A percentile compares a stretch with the other conserved stretches of the same genome.
Evolutionary conservation across 1,140 invertebrate genomes (phyloP).

Genomic region (Euglossa dilemma): DNA sequence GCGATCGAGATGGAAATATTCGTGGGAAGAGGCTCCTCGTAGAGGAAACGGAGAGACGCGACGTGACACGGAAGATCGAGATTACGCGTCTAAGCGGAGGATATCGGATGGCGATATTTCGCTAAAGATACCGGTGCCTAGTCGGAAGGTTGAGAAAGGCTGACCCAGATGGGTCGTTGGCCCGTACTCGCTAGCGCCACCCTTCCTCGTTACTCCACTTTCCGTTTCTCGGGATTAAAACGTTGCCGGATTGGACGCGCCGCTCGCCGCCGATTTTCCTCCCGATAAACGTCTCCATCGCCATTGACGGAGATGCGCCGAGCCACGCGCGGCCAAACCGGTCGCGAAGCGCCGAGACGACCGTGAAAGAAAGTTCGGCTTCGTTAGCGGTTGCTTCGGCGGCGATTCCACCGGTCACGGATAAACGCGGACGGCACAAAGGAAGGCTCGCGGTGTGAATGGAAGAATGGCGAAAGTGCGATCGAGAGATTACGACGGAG

Average conservation of each 20-base stretch:
- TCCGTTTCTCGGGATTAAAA: neutral
- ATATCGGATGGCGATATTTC: conserved; percentile 29
- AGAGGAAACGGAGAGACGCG: neutral
- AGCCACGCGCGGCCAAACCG: neutral
- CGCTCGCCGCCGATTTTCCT: too few relatives aligned
- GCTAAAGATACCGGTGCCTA: neutral
- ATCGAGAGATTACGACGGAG: conserved; percentile 69
- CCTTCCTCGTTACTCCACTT: neutral
- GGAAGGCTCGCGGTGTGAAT: conserved; percentile 45
- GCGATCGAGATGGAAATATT: conserved; percentile 19
- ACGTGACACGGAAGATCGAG: conserved; percentile 21
- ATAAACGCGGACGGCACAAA: conserved; percentile 53
- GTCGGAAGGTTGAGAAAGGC: neutral
- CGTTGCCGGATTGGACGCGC: too few relatives aligned
- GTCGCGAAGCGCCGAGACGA: neutral
- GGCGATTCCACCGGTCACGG: conserved; percentile 58
- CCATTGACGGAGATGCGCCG: too few relatives aligned
- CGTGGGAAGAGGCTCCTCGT: conserved; percentile 36
- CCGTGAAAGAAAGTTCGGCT: conserved; percentile 58
- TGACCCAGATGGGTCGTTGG: neutral
- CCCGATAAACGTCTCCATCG: too few relatives aligned
- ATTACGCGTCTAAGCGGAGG: conserved; percentile 3
- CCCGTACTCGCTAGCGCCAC: neutral
- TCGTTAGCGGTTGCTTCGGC: conserved; percentile 34
- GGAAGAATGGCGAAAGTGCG: conserved; percentile 76